Conservation (phyloP, 2,888 invertebrate species). For the Vanessa cardui region DNA sequence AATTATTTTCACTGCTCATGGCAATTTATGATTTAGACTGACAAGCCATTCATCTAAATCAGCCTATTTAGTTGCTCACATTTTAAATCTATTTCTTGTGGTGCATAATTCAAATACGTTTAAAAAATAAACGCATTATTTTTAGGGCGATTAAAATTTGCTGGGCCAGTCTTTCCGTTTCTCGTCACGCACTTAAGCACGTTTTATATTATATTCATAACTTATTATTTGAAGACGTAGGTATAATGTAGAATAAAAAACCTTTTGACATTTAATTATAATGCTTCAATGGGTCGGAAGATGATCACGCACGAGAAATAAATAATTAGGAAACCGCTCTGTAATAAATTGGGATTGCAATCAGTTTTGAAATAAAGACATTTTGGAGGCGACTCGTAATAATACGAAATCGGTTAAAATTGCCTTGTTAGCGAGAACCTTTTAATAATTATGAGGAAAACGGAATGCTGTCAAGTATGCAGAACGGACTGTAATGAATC, state of each 20-base stretch:
- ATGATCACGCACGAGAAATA: constrained; percentile 20
- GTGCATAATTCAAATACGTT: constrained; percentile 7
- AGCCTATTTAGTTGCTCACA: constrained; percentile 25
- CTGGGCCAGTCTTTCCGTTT: constrained; percentile 4
- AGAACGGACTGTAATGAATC: too few species aligned
- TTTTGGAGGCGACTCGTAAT: constrained; percentile 20
- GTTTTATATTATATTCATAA: constrained; percentile 15
- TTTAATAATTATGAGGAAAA: constrained; percentile 22
- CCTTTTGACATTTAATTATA: constrained; percentile 22
- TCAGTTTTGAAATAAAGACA: constrained; percentile 34
- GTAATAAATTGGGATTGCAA: constrained; percentile 29
- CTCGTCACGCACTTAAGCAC: constrained; percentile 19
- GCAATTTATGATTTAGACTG: constrained; percentile 29
- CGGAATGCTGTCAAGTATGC: constrained; percentile 5
- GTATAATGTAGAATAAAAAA: constrained; percentile 16
- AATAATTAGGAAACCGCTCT: constrained; percentile 30
- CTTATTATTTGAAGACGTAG: constrained; percentile 4
- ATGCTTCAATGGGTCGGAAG: constrained; percentile 13
- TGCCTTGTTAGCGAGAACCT: constrained; percentile 21
- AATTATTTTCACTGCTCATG: constrained; percentile 34
- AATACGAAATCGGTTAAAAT: constrained; percentile 33
- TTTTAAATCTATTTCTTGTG: constrained; percentile 28
- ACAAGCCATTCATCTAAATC: constrained; percentile 32
- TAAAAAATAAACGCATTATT: constrained; percentile 21
- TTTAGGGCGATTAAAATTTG: constrained; percentile 17